Conservation (phyloP, 2,888 invertebrate species). For the Sinelater perroti region DNA sequence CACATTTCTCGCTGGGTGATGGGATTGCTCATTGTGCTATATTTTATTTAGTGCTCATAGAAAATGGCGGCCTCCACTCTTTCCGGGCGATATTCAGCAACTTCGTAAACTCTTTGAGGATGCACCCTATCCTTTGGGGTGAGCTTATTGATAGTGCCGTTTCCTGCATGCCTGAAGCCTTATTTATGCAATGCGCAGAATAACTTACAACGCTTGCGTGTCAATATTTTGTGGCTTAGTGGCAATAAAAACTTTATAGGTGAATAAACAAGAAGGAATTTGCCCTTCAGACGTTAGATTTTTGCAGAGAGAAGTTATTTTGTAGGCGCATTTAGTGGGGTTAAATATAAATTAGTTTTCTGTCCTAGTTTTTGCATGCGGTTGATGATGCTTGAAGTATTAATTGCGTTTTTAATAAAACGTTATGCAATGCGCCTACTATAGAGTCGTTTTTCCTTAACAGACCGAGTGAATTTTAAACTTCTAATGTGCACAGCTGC, state of each 20-base stretch:
- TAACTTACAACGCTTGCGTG: background rate
- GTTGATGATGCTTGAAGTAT: too few relatives aligned
- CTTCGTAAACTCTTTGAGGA: constrained; percentile 82
- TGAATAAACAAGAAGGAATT: constrained; percentile 22
- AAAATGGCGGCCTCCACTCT: constrained; percentile 85
- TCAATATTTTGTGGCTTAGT: constrained; percentile 1
- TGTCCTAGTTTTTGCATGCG: too few relatives aligned
- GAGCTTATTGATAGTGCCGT: too few relatives aligned
- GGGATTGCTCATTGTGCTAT: constrained; percentile 31
- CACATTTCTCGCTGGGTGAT: constrained; percentile 5
- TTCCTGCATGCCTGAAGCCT: too few relatives aligned
- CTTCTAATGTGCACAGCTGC: constrained; percentile 2
- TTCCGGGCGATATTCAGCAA: constrained; percentile 80
- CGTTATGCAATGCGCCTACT: too few relatives aligned
- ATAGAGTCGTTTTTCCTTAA: too few relatives aligned
- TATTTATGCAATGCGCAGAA: background rate
- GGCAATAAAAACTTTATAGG: background rate
- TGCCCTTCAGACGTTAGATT: constrained; percentile 8
- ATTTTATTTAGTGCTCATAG: constrained; percentile 71
- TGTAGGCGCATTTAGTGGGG: too few relatives aligned
- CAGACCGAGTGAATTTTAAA: too few relatives aligned
- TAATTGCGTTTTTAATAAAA: too few relatives aligned
- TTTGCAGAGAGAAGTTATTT: too few relatives aligned
- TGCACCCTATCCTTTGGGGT: constrained; percentile 65
- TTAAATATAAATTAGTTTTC: too few relatives aligned